Percentiles rank a stretch among this genome's conserved stretches.
Evolutionary conservation across 1,140 invertebrate species (phyloP).

Genomic region (Cryptotermes secundus): DNA sequence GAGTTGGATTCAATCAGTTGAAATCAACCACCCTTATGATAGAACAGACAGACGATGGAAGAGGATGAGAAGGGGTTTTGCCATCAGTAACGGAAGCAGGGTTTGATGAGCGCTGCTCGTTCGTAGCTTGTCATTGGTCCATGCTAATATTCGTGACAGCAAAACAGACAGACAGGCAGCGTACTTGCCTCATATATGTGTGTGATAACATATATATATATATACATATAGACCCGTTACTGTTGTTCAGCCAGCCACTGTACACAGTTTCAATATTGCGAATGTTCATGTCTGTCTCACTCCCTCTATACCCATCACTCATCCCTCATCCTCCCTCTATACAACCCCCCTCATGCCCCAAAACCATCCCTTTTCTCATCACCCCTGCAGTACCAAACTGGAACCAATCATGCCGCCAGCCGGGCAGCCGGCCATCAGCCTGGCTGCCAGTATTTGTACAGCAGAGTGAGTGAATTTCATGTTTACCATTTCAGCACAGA

Average conservation of each 20-base stretch:
- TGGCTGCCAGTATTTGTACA: constrained; percentile 31
- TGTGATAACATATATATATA: constrained; percentile 18
- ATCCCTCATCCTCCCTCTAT: background rate
- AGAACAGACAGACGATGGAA: background rate
- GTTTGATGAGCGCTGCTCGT: background rate
- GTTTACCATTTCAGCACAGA: constrained; percentile 32
- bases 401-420: constrained; percentile 31
- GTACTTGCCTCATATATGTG: background rate
- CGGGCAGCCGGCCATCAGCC: constrained; percentile 25
- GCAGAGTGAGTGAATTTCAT: constrained; percentile 32
- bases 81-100: background rate
- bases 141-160: constrained; percentile 16
- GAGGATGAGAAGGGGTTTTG: background rate
- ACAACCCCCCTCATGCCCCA: constrained; percentile 5
- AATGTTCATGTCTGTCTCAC: background rate
- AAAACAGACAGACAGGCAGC: background rate
- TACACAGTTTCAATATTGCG: constrained; percentile 33
- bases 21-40: constrained; percentile 11
- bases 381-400: background rate
- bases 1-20: constrained; percentile 2
- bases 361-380: constrained; percentile 19
- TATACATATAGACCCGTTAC: background rate
- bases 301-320: background rate
- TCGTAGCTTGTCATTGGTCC: constrained; percentile 14
- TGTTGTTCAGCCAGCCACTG: background rate